Evolutionary conservation across 1,140 invertebrate species (phyloP).

Genomic region (Trichonephila clavata): DNA sequence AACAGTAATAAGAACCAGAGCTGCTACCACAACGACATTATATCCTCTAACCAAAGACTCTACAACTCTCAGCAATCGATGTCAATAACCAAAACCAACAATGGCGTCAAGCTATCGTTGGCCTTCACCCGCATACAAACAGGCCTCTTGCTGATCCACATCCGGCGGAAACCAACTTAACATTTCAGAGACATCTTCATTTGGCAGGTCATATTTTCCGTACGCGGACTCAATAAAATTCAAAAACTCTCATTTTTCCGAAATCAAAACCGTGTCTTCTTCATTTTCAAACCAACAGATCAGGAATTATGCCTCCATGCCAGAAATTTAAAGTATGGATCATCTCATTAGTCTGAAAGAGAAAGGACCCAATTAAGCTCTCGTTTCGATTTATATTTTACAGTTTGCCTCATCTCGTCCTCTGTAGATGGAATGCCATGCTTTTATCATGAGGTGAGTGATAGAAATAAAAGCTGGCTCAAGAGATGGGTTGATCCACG

Average conservation of each 20-base stretch:
- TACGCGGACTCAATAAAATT: conserved; percentile 94
- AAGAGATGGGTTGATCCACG: background rate
- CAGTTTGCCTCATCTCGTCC: conserved; percentile 53
- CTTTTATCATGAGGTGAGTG: background rate
- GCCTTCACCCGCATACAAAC: conserved; percentile 90
- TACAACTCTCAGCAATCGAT: conserved; percentile 63
- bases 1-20: conserved; percentile 47
- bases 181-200: conserved; percentile 75
- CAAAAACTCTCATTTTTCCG: conserved; percentile 78
- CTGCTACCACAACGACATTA: conserved; percentile 44
- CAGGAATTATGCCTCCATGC: conserved; percentile 96
- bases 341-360: conserved; percentile 84
- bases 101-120: conserved; percentile 44
- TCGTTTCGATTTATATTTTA: background rate
- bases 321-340: conserved; percentile 82
- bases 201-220: conserved; percentile 86
- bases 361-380: conserved; percentile 80
- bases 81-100: conserved; percentile 49
- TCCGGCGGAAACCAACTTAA: conserved; percentile 59
- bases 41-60: conserved; percentile 65
- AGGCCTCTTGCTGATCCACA: conserved; percentile 65
- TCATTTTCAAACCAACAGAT: conserved; percentile 97
- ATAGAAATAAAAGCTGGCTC: conserved; percentile 9
- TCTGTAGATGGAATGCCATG: conserved; percentile 24
- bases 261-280: conserved; percentile 83